Percentiles rank a stretch among this genome's conserved stretches.
Evolutionary conservation across 2,113 vertebrate species (phyloP).

Genomic region (Etheostoma cragini): DNA sequence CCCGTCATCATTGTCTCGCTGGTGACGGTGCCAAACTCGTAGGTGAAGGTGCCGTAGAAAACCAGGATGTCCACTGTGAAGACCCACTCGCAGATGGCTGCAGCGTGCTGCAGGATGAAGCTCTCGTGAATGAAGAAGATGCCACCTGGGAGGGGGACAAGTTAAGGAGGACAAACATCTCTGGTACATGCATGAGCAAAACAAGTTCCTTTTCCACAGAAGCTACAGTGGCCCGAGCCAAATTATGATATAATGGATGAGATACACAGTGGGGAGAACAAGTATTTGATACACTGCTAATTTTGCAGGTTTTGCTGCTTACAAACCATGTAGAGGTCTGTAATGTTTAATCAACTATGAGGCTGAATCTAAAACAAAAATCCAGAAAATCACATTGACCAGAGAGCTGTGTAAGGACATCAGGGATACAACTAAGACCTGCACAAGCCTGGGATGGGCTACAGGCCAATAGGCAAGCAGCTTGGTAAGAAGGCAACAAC

Average conservation of each 20-base stretch:
- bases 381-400: too few relatives aligned
- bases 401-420: too few relatives aligned
- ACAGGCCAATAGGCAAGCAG: too few relatives aligned
- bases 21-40: conserved; percentile 91
- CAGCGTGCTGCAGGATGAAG: conserved; percentile 89
- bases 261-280: too few relatives aligned
- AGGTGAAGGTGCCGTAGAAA: conserved; percentile 94
- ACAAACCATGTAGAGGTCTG: too few relatives aligned
- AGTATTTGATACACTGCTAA: too few relatives aligned
- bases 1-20: conserved; percentile 90
- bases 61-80: conserved; percentile 92
- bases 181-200: not conserved
- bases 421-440: too few relatives aligned
- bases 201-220: not conserved
- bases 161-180: conserved; percentile 79
- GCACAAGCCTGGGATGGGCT: too few relatives aligned
- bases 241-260: not conserved
- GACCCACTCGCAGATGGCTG: conserved; percentile 93
- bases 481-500: too few relatives aligned
- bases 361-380: too few relatives aligned
- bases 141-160: conserved; percentile 73
- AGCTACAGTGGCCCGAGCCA: not conserved
- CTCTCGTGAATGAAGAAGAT: conserved; percentile 93
- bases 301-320: too few relatives aligned
- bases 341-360: too few relatives aligned